phyloP scores from a whole-genome alignment of 2,888 invertebrate genomes.

The Digitonthophagus gazella region DNA sequence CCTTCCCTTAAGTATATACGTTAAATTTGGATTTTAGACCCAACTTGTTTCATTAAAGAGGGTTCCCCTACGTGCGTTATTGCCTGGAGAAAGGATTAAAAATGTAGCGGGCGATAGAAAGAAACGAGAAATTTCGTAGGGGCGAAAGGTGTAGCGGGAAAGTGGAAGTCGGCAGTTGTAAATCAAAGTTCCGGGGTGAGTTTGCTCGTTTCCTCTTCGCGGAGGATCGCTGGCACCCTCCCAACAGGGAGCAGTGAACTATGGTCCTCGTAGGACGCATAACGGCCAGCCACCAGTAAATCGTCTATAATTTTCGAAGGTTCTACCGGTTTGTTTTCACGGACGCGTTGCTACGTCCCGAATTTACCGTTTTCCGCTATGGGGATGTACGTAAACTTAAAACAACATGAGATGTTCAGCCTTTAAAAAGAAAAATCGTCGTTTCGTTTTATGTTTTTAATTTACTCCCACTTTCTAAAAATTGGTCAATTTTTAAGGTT shows the following conservation, averaged over 20 bases:
- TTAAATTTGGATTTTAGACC: not conserved
- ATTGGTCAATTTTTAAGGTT: too few relatives aligned
- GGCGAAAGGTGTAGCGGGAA: not conserved
- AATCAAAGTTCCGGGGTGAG: conserved; percentile 4
- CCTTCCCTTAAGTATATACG: not conserved
- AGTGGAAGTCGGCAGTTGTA: conserved; percentile 10
- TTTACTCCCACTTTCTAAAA: too few relatives aligned
- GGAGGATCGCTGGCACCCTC: conserved; percentile 10
- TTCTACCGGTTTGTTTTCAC: conserved; percentile 19
- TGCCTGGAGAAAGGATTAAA: not conserved
- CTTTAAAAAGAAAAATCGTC: too few relatives aligned
- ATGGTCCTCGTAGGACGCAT: conserved; percentile 45
- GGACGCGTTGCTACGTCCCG: not conserved
- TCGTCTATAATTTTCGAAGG: conserved; percentile 43
- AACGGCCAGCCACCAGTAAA: conserved; percentile 44
- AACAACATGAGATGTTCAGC: too few relatives aligned
- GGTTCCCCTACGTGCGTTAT: not conserved
- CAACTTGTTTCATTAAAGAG: not conserved
- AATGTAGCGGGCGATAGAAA: not conserved
- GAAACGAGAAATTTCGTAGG: not conserved
- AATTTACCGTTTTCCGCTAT: not conserved
- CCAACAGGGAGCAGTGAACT: conserved; percentile 43
- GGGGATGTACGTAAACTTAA: not conserved
- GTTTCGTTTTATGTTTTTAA: too few relatives aligned
- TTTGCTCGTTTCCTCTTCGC: not conserved